These are phyloP conservation scores for Axea sp. DNA, from an alignment of 2,888 invertebrate species.

Conservation along the genomic window DNA sequence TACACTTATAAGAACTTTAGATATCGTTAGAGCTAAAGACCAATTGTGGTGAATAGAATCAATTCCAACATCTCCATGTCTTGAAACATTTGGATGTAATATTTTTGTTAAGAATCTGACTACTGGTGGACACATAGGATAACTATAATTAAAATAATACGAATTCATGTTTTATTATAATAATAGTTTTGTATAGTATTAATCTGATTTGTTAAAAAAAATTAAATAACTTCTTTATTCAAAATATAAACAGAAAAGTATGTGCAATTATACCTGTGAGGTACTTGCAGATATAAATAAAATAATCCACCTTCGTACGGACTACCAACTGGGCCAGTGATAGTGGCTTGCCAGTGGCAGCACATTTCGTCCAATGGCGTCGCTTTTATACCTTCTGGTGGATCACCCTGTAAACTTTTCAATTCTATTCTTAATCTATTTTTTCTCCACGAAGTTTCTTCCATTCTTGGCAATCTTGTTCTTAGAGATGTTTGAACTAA, in stretches of 20 bases:
- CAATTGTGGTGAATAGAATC: slow-evolving; percentile 98
- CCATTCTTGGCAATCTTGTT: slow-evolving; percentile 83
- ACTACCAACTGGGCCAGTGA: slow-evolving; percentile 94
- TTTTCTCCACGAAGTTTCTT: slow-evolving; percentile 90
- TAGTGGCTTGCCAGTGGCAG: slow-evolving; percentile 96
- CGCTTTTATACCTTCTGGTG: slow-evolving; percentile 92
- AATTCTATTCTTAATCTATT: slow-evolving; percentile 90
- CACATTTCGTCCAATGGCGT: slow-evolving; percentile 88
- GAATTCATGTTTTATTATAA: no score
- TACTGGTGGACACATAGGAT: slow-evolving; percentile 95
- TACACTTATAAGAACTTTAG: slow-evolving; percentile 92
- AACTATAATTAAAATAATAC: slow-evolving; percentile 81
- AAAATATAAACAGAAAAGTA: no score
- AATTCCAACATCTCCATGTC: slow-evolving; percentile 97
- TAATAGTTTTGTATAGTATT: no score
- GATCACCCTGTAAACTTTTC: slow-evolving; percentile 85
- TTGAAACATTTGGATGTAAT: slow-evolving; percentile 95
- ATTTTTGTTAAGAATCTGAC: slow-evolving; percentile 96
- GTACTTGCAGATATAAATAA: slow-evolving; percentile 93
- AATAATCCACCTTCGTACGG: slow-evolving; percentile 97
- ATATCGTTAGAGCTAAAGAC: slow-evolving; percentile 95
- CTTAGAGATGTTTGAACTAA: slow-evolving; percentile 89
- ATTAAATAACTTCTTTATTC: no score
- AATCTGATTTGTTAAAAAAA: no score
- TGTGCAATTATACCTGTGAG: slow-evolving; percentile 83